Percentiles rank a stretch among this genome's conserved stretches.
Conservation (phyloP, 2,888 invertebrate species). For the Omphaloscelis lunosa region DNA sequence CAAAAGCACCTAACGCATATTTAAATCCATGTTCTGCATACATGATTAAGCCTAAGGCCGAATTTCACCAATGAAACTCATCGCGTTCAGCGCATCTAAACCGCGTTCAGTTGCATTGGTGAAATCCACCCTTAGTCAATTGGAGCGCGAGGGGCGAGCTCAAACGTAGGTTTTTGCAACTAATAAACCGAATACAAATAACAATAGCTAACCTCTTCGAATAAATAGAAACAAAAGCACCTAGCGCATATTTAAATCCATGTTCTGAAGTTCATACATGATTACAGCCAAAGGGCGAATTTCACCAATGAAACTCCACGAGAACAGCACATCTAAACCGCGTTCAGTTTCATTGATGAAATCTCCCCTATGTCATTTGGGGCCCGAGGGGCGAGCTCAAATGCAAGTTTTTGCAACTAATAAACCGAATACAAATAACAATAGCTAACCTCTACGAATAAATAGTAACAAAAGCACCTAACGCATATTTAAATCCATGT, state of each 20-base stretch:
- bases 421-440: slow-evolving; percentile 24
- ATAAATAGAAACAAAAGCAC: slow-evolving; percentile 27
- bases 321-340: background rate
- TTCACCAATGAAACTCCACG: background rate
- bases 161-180: slow-evolving; percentile 23
- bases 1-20: slow-evolving; percentile 26
- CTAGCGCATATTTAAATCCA: slow-evolving; percentile 34
- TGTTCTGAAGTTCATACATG: slow-evolving; percentile 56
- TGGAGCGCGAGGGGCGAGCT: slow-evolving; percentile 27
- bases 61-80: background rate
- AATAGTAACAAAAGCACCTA: slow-evolving; percentile 25
- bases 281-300: slow-evolving; percentile 20
- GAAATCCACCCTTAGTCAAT: slow-evolving; percentile 23
- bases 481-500: slow-evolving; percentile 46
- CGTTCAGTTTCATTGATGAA: background rate
- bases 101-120: background rate
- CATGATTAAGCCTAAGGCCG: slow-evolving; percentile 35
- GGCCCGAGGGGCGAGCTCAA: slow-evolving; percentile 26
- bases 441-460: slow-evolving; percentile 15
- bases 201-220: slow-evolving; percentile 25
- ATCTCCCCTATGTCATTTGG: slow-evolving; percentile 31
- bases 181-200: slow-evolving; percentile 10
- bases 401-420: slow-evolving; percentile 15
- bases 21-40: slow-evolving; percentile 54
- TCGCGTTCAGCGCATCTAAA: background rate